These are phyloP conservation scores for Spinus olivaceus DNA, from an alignment of 2,797 vertebrate species.

Conservation along the genomic window DNA sequence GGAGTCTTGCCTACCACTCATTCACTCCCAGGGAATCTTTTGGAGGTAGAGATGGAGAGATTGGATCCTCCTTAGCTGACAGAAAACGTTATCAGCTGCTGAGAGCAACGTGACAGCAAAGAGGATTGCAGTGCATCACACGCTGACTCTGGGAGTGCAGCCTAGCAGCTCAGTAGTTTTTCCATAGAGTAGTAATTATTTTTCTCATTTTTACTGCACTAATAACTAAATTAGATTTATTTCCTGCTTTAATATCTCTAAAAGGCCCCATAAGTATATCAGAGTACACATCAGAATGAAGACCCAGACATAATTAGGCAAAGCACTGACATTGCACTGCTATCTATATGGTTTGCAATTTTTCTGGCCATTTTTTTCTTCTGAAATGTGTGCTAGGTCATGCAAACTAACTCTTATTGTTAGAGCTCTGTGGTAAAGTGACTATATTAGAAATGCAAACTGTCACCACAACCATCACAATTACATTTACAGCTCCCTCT, in stretches of 20 bases:
- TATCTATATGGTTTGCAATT: not conserved
- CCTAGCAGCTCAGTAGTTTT: not conserved
- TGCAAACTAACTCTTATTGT: slow-evolving; percentile 4
- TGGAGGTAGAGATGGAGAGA: not conserved
- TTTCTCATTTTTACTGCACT: not conserved
- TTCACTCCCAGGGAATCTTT: not conserved
- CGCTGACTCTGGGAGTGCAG: not conserved
- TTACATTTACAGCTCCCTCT: slow-evolving; percentile 58
- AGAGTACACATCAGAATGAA: not conserved
- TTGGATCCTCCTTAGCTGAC: not conserved
- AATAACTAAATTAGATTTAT: slow-evolving; percentile 9
- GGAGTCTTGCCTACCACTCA: not conserved
- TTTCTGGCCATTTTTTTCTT: slow-evolving; percentile 23
- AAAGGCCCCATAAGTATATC: not conserved
- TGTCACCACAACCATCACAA: slow-evolving; percentile 54
- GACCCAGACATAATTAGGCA: not conserved
- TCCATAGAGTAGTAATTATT: not conserved
- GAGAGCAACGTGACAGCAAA: not conserved
- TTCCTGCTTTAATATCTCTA: not conserved
- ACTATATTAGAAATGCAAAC: slow-evolving; percentile 48
- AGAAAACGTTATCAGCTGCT: not conserved
- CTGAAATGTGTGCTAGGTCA: slow-evolving; percentile 8
- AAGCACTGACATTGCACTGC: not conserved
- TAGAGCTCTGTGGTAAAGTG: not conserved
- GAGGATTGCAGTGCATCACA: not conserved